These are phyloP conservation scores for Peromyscus maniculatus DNA, from an alignment of 2,113 vertebrate species.

Conservation along the genomic window DNA sequence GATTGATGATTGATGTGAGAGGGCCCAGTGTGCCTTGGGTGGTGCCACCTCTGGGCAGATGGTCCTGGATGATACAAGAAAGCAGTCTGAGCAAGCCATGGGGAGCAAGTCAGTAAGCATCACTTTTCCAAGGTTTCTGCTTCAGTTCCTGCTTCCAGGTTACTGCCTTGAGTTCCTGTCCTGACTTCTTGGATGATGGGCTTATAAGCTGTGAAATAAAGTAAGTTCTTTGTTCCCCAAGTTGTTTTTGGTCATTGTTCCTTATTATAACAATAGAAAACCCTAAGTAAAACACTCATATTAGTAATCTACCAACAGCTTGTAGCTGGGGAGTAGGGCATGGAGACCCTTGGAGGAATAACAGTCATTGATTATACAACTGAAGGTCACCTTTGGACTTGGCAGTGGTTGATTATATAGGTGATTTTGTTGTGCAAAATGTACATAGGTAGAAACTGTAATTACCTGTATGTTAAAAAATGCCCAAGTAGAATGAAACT, in stretches of 20 bases:
- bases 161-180: neutral
- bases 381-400: neutral
- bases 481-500: neutral
- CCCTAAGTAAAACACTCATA: neutral
- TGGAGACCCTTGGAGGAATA: neutral
- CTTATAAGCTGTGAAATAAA: neutral
- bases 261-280: neutral
- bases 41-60: neutral
- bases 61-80: neutral
- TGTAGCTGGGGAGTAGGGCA: too few relatives aligned
- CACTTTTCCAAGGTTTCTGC: neutral
- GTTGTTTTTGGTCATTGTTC: neutral
- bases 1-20: neutral
- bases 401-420: neutral
- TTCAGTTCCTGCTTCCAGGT: neutral
- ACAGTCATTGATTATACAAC: neutral
- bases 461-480: constrained; percentile 12
- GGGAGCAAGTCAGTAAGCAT: neutral
- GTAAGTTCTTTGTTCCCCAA: neutral
- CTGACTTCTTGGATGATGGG: neutral
- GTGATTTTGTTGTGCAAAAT: neutral
- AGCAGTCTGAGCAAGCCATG: neutral
- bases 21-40: neutral
- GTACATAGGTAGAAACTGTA: neutral
- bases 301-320: neutral